phyloP scores from a whole-genome alignment of 2,797 vertebrate genomes.

The Rallus crepitans region DNA sequence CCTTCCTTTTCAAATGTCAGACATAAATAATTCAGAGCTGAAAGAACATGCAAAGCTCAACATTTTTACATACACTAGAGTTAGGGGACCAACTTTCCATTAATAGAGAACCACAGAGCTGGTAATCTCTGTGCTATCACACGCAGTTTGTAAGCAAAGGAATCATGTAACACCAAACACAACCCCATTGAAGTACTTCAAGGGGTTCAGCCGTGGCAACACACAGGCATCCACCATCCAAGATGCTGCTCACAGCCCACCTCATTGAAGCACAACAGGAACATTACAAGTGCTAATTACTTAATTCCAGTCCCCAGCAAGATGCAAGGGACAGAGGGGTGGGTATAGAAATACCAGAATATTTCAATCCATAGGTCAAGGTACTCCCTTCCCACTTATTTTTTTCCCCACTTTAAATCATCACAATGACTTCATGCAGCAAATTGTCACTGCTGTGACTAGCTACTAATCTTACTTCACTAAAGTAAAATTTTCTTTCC shows the following conservation, averaged over 20 bases:
- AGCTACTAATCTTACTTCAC: neutral
- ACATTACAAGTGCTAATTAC: neutral
- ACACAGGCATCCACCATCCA: neutral
- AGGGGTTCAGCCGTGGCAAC: neutral
- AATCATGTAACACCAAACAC: neutral
- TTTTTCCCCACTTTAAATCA: neutral
- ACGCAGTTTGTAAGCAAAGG: neutral
- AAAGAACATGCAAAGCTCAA: conserved; percentile 9
- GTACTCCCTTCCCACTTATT: neutral
- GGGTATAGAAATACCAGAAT: neutral
- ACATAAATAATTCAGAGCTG: conserved; percentile 62
- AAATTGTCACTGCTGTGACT: neutral
- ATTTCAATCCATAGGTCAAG: neutral
- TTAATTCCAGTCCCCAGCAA: neutral
- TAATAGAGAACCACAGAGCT: neutral
- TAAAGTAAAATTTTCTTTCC: neutral
- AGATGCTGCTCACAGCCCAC: neutral
- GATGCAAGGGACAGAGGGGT: neutral
- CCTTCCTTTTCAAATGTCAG: conserved; percentile 54
- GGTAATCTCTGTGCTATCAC: neutral
- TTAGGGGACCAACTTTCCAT: neutral
- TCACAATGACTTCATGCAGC: neutral
- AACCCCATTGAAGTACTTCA: neutral
- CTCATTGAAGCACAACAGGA: neutral
- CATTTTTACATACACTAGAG: neutral